These are phyloP conservation scores for Lepeophtheirus salmonis DNA, from an alignment of 1,140 invertebrate species.

Conservation along the genomic window DNA sequence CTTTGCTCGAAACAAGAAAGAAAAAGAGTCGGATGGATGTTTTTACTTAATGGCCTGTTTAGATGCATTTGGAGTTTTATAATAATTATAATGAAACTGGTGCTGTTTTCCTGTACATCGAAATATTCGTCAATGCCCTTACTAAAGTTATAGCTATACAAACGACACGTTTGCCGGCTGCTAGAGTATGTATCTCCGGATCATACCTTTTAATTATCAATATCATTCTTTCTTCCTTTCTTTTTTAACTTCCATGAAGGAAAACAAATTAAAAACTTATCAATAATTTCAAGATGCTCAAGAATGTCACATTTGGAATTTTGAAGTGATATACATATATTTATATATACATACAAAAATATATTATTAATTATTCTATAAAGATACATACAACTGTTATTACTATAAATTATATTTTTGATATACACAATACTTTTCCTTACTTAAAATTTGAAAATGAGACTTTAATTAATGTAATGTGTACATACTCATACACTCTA, in stretches of 20 bases:
- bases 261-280: background rate
- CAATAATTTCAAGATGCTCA: no score
- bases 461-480: no score
- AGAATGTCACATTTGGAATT: no score
- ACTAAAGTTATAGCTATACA: background rate
- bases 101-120: background rate
- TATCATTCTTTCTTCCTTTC: background rate
- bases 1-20: background rate
- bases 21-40: background rate
- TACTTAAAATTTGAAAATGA: no score
- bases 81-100: background rate
- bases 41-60: conserved; percentile 10
- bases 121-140: background rate
- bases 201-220: background rate
- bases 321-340: no score
- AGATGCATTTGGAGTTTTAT: conserved; percentile 5
- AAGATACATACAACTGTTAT: no score
- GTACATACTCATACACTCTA: no score
- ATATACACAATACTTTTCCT: no score
- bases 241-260: background rate
- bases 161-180: background rate
- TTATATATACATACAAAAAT: no score
- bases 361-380: no score
- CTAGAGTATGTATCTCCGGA: background rate
- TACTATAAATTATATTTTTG: no score